These are phyloP conservation scores for Urocynchramus pylzowi DNA, from an alignment of 2,113 vertebrate species.

Conservation along the genomic window DNA sequence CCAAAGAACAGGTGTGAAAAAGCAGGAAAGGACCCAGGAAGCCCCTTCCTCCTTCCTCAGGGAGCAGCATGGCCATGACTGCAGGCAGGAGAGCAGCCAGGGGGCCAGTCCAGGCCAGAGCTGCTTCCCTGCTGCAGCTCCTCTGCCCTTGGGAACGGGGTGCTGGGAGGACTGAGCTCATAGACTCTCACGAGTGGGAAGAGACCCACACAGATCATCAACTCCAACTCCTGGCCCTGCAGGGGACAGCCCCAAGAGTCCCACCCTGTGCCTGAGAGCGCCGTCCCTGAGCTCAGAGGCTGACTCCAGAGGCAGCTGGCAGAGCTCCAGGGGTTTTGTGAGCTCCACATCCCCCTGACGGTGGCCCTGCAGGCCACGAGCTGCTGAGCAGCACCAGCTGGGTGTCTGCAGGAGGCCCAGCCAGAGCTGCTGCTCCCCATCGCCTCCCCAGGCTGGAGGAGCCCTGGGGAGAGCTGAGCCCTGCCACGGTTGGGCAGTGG, in stretches of 20 bases:
- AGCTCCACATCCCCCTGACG: background rate
- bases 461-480: conserved; percentile 50
- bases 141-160: background rate
- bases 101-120: too few species aligned
- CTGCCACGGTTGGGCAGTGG: conserved; percentile 59
- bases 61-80: accelerated
- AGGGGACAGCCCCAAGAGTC: background rate
- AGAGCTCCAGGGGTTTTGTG: background rate
- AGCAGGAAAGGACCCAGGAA: background rate
- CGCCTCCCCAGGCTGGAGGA: background rate
- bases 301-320: too few species aligned
- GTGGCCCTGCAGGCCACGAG: background rate
- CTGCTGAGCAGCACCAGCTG: background rate
- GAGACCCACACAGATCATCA: background rate
- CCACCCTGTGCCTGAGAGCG: background rate
- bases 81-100: background rate
- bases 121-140: background rate
- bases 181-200: background rate
- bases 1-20: background rate
- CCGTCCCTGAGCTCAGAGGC: background rate
- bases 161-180: background rate
- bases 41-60: background rate
- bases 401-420: background rate
- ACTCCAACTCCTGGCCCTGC: background rate
- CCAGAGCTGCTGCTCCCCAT: background rate